phyloP scores from a whole-genome alignment of 1,140 invertebrate genomes.

The Diorhabda sublineata region DNA sequence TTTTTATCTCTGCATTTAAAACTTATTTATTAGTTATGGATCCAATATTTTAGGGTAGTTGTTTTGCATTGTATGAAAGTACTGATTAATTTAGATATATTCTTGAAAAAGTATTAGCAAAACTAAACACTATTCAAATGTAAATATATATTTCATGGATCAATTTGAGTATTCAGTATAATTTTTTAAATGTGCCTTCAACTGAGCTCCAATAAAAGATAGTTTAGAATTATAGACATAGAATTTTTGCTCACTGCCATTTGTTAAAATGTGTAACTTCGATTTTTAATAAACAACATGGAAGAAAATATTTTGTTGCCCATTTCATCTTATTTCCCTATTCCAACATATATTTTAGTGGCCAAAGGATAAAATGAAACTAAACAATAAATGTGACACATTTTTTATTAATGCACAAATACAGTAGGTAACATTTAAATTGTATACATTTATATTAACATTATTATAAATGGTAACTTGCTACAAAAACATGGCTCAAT shows the following conservation, averaged over 20 bases:
- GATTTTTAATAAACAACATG: conserved; percentile 8
- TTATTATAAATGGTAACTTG: conserved; percentile 45
- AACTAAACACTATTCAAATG: neutral
- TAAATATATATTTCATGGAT: neutral
- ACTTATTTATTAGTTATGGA: neutral
- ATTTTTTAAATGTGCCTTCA: conserved; percentile 19
- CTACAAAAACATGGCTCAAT: conserved; percentile 35
- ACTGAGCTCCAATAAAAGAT: conserved; percentile 9
- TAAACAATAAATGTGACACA: conserved; percentile 33
- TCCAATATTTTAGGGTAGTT: neutral
- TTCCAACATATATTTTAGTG: too few relatives aligned
- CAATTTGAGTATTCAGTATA: neutral
- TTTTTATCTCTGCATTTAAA: conserved; percentile 8
- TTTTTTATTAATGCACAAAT: conserved; percentile 49
- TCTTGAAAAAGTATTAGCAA: conserved; percentile 9
- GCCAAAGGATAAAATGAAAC: neutral
- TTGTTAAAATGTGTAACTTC: conserved; percentile 18
- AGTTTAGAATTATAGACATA: conserved; percentile 16
- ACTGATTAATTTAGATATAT: conserved; percentile 6
- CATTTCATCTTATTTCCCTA: too few relatives aligned
- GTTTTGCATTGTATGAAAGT: neutral
- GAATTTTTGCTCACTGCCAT: conserved; percentile 23
- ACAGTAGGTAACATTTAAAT: conserved; percentile 49
- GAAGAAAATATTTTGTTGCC: too few relatives aligned
- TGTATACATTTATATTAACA: conserved; percentile 49